Percentiles rank a stretch among this genome's conserved stretches.
Conservation (phyloP, 2,888 invertebrate genomes). For the Choreutis nemorana region DNA sequence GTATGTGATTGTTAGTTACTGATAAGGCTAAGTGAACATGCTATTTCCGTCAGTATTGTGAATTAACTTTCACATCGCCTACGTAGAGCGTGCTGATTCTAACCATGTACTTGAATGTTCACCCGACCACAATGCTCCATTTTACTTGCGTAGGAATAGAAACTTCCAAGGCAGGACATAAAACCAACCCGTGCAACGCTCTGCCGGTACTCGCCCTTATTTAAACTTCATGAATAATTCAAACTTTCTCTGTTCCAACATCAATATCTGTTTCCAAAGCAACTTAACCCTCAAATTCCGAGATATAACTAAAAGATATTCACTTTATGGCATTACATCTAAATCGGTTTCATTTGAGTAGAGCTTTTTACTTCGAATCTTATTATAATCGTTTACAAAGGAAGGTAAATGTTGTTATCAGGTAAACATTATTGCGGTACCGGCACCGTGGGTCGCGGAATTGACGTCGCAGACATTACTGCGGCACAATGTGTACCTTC, state of each 20-base stretch:
- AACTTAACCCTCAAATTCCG: too few species aligned
- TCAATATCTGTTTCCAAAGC: not conserved
- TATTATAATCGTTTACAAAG: constrained; percentile 22
- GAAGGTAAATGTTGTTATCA: constrained; percentile 15
- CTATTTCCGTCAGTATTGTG: too few species aligned
- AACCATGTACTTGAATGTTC: constrained; percentile 15
- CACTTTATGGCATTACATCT: too few species aligned
- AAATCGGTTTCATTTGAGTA: too few species aligned
- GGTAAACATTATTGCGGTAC: constrained; percentile 39
- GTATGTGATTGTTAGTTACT: too few species aligned
- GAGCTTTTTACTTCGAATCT: too few species aligned
- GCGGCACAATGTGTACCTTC: too few species aligned
- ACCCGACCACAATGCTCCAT: constrained; percentile 23
- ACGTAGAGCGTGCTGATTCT: constrained; percentile 13
- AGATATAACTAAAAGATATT: too few species aligned
- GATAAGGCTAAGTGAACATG: too few species aligned
- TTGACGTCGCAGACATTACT: constrained; percentile 47
- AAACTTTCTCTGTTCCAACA: constrained; percentile 18
- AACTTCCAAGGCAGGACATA: constrained; percentile 23
- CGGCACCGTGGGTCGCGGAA: constrained; percentile 28
- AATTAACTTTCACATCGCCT: constrained; percentile 50
- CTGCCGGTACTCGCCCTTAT: constrained; percentile 27
- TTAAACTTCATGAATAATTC: constrained; percentile 35
- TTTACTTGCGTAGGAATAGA: constrained; percentile 14
- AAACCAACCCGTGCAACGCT: constrained; percentile 22